Conservation (phyloP, 2,888 invertebrate species). For the Hypsopygia costalis region DNA sequence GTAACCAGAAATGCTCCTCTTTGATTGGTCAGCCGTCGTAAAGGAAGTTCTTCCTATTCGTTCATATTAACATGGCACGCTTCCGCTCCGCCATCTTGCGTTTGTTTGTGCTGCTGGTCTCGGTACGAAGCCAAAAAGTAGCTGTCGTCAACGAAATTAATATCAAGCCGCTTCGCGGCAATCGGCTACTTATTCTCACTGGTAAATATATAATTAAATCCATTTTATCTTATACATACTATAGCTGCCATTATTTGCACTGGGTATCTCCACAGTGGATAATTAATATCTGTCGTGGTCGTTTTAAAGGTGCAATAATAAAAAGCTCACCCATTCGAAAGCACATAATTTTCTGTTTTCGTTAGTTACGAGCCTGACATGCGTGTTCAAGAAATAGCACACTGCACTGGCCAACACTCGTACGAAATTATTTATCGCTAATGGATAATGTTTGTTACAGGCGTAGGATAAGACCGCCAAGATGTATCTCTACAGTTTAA, state of each 20-base stretch:
- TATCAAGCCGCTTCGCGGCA: constrained; percentile 66
- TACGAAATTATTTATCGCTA: background rate
- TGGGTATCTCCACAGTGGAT: constrained; percentile 82
- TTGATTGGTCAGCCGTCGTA: constrained; percentile 59
- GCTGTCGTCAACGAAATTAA: constrained; percentile 19
- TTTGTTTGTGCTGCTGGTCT: constrained; percentile 17
- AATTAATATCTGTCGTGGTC: constrained; percentile 77
- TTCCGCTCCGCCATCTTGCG: constrained; percentile 62
- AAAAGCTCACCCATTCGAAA: constrained; percentile 77
- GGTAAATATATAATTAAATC: constrained; percentile 37
- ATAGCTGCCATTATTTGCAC: constrained; percentile 60
- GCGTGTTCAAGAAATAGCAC: background rate
- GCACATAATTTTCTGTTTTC: constrained; percentile 67
- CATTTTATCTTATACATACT: background rate
- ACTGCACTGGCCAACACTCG: background rate
- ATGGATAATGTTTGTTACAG: constrained; percentile 36
- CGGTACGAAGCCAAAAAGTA: constrained; percentile 20
- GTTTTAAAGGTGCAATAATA: constrained; percentile 80
- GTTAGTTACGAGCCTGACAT: constrained; percentile 73
- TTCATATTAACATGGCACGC: constrained; percentile 29
- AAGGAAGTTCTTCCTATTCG: constrained; percentile 4
- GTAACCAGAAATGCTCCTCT: constrained; percentile 47
- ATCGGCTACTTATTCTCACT: constrained; percentile 38
- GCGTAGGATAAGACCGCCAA: constrained; percentile 52
- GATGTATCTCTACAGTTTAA: constrained; percentile 99